A percentile compares a stretch with the other conserved stretches of the same genome.
phyloP scores from a whole-genome alignment of 2,113 vertebrate genomes.

The Gnathonemus echidnorhynchus region DNA sequence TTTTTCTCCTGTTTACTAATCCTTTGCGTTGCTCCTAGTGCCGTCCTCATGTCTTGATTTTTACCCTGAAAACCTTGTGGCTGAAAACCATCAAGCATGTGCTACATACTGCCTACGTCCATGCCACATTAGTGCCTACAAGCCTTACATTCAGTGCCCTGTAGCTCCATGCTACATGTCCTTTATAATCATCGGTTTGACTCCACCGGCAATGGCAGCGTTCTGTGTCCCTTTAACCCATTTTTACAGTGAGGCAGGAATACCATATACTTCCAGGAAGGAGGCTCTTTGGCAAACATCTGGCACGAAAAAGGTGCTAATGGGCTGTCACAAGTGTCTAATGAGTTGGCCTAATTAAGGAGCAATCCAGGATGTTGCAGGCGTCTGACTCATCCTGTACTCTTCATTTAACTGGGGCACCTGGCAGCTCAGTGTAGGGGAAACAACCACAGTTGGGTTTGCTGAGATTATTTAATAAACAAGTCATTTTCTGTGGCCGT shows the following conservation, averaged over 20 bases:
- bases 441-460: background rate
- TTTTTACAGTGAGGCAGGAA: background rate
- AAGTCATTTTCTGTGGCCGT: background rate
- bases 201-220: background rate
- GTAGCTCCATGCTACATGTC: background rate
- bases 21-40: background rate
- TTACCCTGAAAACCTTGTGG: background rate
- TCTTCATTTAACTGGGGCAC: background rate
- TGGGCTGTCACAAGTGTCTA: background rate
- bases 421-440: background rate
- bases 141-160: background rate
- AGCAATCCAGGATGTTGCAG: background rate
- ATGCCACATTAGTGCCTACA: background rate
- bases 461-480: constrained; percentile 1
- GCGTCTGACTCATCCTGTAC: background rate
- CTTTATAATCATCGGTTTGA: background rate
- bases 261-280: background rate
- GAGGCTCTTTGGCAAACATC: background rate
- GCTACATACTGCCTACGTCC: background rate
- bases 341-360: constrained; percentile 2
- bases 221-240: background rate
- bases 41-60: background rate
- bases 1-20: background rate
- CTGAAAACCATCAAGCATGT: background rate
- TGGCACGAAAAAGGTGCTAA: background rate